A percentile compares a stretch with the other conserved stretches of the same genome.
phyloP scores from a whole-genome alignment of 2,113 vertebrate genomes.

The Phylloscopus trochiloides region DNA sequence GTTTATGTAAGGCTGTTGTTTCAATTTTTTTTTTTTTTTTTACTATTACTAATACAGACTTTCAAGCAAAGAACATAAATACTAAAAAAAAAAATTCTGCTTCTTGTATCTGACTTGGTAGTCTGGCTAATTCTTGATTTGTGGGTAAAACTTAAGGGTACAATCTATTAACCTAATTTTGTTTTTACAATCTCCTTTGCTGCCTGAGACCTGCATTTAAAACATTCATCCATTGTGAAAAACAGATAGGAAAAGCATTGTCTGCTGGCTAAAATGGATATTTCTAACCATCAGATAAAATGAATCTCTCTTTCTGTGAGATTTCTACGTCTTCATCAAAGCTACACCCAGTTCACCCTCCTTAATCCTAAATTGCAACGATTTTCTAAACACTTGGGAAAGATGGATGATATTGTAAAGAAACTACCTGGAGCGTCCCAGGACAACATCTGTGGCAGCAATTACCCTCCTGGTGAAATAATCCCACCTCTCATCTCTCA shows the following conservation, averaged over 20 bases:
- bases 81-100: neutral
- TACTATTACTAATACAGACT: neutral
- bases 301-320: neutral
- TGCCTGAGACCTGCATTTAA: neutral
- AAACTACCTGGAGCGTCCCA: neutral
- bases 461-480: neutral
- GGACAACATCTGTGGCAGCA: neutral
- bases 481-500: neutral
- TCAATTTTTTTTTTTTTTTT: neutral
- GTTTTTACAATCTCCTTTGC: neutral
- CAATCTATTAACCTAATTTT: neutral
- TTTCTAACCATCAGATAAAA: neutral
- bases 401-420: neutral
- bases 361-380: neutral
- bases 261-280: neutral
- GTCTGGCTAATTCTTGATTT: neutral
- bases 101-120: neutral
- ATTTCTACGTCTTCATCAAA: neutral
- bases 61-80: neutral
- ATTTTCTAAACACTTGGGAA: neutral
- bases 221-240: neutral
- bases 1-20: neutral
- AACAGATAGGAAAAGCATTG: neutral
- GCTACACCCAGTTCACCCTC: accelerated
- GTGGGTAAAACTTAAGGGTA: neutral